Evolutionary conservation across 2,113 vertebrate genomes (phyloP).

Genomic region (Hippocampus zosterae): DNA sequence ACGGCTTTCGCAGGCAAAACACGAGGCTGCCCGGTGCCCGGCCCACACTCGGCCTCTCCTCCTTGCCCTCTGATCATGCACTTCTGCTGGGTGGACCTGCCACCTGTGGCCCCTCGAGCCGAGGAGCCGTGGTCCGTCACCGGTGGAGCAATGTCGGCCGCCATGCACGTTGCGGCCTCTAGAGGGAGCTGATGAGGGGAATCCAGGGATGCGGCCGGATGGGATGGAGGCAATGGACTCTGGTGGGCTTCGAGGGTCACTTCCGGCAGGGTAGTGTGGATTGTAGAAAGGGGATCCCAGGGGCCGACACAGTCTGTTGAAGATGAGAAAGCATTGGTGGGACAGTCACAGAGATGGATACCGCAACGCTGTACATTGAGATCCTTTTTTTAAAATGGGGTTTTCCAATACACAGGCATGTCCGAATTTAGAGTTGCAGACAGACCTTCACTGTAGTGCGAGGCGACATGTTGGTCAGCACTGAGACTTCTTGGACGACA

Average conservation of each 20-base stretch:
- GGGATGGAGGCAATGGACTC: slow-evolving; percentile 88
- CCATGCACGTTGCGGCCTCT: slow-evolving; percentile 74
- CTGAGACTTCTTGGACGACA: background rate
- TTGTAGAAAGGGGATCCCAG: slow-evolving; percentile 92
- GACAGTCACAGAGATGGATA: background rate
- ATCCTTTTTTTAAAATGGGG: background rate
- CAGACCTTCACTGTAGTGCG: background rate
- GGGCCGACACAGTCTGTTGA: slow-evolving; percentile 85
- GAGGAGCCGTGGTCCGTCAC: slow-evolving; percentile 58
- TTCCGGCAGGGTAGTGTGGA: slow-evolving; percentile 95
- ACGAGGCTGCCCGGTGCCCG: slow-evolving; percentile 55
- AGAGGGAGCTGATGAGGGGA: slow-evolving; percentile 84
- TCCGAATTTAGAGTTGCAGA: background rate
- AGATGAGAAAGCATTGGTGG: slow-evolving; percentile 39
- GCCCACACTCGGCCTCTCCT: slow-evolving; percentile 63
- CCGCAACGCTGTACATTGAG: background rate
- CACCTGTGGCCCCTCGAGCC: slow-evolving; percentile 69
- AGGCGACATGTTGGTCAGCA: background rate
- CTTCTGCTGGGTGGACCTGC: slow-evolving; percentile 84
- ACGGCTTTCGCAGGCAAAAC: slow-evolving; percentile 71
- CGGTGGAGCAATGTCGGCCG: slow-evolving; percentile 60
- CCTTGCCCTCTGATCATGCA: slow-evolving; percentile 69
- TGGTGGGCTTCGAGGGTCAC: slow-evolving; percentile 85
- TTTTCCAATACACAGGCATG: background rate
- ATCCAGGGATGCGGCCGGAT: slow-evolving; percentile 87